Percentiles rank a stretch among this genome's conserved stretches.
phyloP scores from a whole-genome alignment of 2,888 invertebrate genomes.

The Tachystola acroxantha region DNA sequence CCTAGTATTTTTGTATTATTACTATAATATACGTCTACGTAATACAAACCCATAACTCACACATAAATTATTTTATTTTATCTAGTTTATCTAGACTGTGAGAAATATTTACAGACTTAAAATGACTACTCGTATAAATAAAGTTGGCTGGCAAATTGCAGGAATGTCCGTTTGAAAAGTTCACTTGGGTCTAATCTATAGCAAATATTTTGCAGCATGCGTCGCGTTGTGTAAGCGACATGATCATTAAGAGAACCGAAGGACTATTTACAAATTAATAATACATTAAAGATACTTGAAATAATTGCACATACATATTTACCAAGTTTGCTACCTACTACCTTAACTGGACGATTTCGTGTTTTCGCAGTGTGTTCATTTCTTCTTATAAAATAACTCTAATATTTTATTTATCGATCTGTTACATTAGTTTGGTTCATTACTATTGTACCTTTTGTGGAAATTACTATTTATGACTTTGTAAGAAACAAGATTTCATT shows the following conservation, averaged over 20 bases:
- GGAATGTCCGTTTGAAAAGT: conserved; percentile 3
- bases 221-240: conserved; percentile 1
- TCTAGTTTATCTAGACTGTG: conserved; percentile 1
- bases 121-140: conserved; percentile 1
- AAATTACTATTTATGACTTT: too few species aligned
- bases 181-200: conserved; percentile 3
- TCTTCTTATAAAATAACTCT: too few species aligned
- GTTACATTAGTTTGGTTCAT: too few species aligned
- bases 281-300: conserved; percentile 1
- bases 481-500: too few species aligned
- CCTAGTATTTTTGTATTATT: too few species aligned
- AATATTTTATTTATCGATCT: too few species aligned
- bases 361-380: neutral
- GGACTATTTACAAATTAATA: conserved; percentile 3
- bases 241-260: conserved; percentile 3
- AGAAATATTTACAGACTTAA: neutral
- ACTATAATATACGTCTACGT: too few species aligned
- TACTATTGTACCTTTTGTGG: too few species aligned
- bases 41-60: too few species aligned
- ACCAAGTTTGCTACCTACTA: neutral
- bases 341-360: neutral
- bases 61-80: too few species aligned
- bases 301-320: neutral
- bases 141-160: conserved; percentile 1
- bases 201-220: conserved; percentile 1